These are phyloP conservation scores for Nothobranchius kuhntae DNA, from an alignment of 2,113 vertebrate genomes.

Conservation along the genomic window DNA sequence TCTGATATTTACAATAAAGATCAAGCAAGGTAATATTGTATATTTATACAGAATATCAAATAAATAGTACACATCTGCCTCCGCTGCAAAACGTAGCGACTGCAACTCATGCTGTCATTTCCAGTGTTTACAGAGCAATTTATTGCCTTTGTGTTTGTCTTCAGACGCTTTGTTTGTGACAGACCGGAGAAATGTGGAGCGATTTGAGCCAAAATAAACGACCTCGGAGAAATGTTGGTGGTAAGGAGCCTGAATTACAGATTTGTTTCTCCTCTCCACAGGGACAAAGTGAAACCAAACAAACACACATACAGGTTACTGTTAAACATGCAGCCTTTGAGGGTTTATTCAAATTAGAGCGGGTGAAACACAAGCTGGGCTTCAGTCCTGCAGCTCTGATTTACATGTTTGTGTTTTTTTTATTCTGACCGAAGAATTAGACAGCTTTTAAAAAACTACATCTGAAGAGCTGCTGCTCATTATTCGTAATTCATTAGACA, in stretches of 20 bases:
- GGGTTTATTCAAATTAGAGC: slow-evolving; percentile 34
- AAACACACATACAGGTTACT: background rate
- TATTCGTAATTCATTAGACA: no score
- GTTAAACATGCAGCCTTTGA: background rate
- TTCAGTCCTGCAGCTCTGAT: background rate
- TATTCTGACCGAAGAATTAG: no score
- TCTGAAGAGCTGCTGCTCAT: no score
- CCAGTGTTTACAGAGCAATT: slow-evolving; percentile 1
- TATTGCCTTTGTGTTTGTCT: slow-evolving; percentile 2
- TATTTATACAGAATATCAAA: no score
- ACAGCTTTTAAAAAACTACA: no score
- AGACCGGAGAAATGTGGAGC: slow-evolving; percentile 21
- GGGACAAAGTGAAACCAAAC: slow-evolving; percentile 12
- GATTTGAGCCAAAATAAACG: slow-evolving; percentile 39
- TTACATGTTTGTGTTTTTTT: no score
- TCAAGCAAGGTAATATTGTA: no score
- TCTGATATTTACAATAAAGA: no score
- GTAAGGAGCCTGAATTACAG: slow-evolving; percentile 1
- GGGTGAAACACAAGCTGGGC: slow-evolving; percentile 10
- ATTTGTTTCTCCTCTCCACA: background rate
- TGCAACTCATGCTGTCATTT: background rate
- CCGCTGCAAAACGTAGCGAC: background rate
- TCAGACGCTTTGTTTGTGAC: slow-evolving; percentile 7
- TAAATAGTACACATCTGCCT: no score
- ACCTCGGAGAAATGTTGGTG: slow-evolving; percentile 1